A percentile compares a stretch with the other conserved stretches of the same genome.
phyloP scores from a whole-genome alignment of 2,888 invertebrate genomes.

The Serrognathus titanus region DNA sequence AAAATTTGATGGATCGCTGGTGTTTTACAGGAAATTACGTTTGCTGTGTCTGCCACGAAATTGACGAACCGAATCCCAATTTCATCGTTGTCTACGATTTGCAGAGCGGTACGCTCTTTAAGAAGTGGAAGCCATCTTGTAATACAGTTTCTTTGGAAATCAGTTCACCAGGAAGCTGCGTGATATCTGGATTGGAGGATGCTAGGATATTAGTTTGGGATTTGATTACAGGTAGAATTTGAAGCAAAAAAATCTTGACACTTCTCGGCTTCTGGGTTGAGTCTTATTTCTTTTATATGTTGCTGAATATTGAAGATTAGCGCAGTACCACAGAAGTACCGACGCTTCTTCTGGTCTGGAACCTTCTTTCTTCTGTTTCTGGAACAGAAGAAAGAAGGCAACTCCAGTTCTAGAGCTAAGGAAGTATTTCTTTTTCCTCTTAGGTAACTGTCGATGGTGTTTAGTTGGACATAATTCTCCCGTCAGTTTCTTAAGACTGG shows the following conservation, averaged over 20 bases:
- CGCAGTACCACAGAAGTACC: too few relatives aligned
- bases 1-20: too few relatives aligned
- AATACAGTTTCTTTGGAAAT: slow-evolving; percentile 83
- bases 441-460: slow-evolving; percentile 74
- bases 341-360: too few relatives aligned
- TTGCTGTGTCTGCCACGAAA: slow-evolving; percentile 66
- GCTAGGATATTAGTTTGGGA: slow-evolving; percentile 84
- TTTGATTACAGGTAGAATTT: slow-evolving; percentile 66
- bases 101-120: slow-evolving; percentile 84
- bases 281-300: too few relatives aligned
- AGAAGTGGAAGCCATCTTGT: slow-evolving; percentile 86
- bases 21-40: slow-evolving; percentile 60
- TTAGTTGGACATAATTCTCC: slow-evolving; percentile 77
- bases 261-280: not conserved
- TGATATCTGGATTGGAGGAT: slow-evolving; percentile 79
- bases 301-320: too few relatives aligned
- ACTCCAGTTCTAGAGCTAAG: too few relatives aligned
- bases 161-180: slow-evolving; percentile 78
- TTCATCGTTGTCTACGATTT: slow-evolving; percentile 89
- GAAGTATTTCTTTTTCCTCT: not conserved
- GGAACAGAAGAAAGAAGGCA: too few relatives aligned
- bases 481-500: slow-evolving; percentile 69
- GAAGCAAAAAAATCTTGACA: not conserved
- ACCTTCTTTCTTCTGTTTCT: too few relatives aligned
- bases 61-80: slow-evolving; percentile 77